A percentile compares a stretch with the other conserved stretches of the same genome.
These are phyloP conservation scores for Zosterops lateralis DNA, from an alignment of 2,113 vertebrate genomes.

Conservation along the genomic window DNA sequence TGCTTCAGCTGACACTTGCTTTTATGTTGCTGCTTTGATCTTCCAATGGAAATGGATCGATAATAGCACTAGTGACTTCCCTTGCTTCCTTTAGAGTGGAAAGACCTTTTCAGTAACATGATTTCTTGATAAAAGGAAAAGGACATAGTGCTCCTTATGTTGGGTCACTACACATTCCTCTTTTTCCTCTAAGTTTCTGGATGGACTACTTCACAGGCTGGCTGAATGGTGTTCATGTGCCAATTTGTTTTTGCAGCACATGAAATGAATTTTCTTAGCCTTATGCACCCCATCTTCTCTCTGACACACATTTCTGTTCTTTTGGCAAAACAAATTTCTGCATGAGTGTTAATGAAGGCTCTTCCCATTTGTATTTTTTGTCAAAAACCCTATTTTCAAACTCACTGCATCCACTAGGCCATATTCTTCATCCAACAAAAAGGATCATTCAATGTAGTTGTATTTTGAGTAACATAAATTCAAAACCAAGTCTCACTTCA, in stretches of 20 bases:
- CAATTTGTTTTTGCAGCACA: background rate
- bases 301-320: background rate
- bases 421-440: background rate
- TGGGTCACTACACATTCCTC: background rate
- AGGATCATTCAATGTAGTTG: background rate
- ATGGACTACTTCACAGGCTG: background rate
- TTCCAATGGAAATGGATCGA: background rate
- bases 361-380: background rate
- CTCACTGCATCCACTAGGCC: background rate
- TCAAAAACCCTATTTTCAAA: background rate
- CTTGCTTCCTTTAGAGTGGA: background rate
- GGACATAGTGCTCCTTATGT: background rate
- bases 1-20: background rate
- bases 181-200: background rate
- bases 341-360: background rate
- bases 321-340: background rate
- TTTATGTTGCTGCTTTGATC: constrained; percentile 36
- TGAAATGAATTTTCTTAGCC: background rate
- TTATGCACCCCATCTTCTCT: background rate
- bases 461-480: background rate
- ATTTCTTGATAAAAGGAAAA: background rate
- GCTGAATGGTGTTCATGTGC: background rate
- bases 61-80: background rate
- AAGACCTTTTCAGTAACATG: background rate
- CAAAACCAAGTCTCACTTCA: background rate